phyloP scores from a whole-genome alignment of 1,140 invertebrate genomes.

The Drosophila cardini region DNA sequence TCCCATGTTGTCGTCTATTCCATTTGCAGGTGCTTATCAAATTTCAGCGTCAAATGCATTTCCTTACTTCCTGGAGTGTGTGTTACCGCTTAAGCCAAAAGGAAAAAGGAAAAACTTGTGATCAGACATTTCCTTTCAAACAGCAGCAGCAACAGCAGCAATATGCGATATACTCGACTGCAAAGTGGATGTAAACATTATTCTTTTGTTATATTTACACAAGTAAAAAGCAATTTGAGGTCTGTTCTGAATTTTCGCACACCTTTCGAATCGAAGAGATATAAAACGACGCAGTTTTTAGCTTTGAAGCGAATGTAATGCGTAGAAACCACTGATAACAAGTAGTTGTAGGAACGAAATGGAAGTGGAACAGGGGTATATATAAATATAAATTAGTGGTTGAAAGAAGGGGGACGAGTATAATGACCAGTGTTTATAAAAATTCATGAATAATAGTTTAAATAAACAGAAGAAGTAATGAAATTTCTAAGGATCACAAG shows the following conservation, averaged over 20 bases:
- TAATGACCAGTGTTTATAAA: too few species aligned
- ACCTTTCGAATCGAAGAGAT: conserved; percentile 5
- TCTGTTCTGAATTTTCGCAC: conserved; percentile 9
- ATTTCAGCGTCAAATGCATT: conserved; percentile 38
- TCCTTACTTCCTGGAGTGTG: conserved; percentile 27
- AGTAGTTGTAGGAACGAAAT: background rate
- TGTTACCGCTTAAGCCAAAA: conserved; percentile 4
- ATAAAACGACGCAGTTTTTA: background rate
- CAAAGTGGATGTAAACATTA: conserved; percentile 15
- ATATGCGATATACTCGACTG: background rate
- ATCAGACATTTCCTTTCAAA: conserved; percentile 16
- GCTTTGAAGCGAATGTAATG: background rate
- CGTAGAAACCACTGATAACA: background rate
- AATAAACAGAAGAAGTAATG: background rate
- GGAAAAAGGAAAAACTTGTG: conserved; percentile 18
- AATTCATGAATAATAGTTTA: too few species aligned
- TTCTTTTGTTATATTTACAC: conserved; percentile 13
- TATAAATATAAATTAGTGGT: background rate
- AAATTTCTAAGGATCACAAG: too few species aligned
- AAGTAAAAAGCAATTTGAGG: conserved; percentile 14
- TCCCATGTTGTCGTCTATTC: conserved; percentile 21
- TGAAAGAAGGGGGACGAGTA: too few species aligned
- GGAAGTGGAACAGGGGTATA: background rate
- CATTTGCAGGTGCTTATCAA: conserved; percentile 43
- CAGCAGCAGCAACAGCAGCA: conserved; percentile 15